Percentiles rank a stretch among this genome's conserved stretches.
phyloP scores from a whole-genome alignment of 2,113 vertebrate species.

The Typhlomys cinereus region DNA sequence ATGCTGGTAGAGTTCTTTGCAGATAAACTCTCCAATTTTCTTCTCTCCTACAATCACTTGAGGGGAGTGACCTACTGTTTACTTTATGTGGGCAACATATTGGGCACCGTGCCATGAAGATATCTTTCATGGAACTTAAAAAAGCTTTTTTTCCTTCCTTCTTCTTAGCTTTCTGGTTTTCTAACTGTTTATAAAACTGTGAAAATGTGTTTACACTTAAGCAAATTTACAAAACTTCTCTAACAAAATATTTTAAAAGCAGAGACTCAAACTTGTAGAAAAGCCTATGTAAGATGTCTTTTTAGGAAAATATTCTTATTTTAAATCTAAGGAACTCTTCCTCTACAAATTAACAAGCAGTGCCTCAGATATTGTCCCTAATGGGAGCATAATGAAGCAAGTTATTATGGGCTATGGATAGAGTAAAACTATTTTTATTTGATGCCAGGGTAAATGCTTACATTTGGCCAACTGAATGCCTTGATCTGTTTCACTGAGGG shows the following conservation, averaged over 20 bases:
- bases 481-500: background rate
- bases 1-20: background rate
- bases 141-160: background rate
- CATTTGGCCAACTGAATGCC: conserved; percentile 10
- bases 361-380: background rate
- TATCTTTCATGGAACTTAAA: background rate
- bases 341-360: background rate
- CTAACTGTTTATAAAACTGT: background rate
- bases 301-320: background rate
- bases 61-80: background rate
- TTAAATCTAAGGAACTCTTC: background rate
- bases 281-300: background rate
- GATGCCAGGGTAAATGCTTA: background rate
- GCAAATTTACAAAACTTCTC: background rate
- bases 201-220: background rate
- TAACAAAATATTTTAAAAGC: background rate
- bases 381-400: background rate
- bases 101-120: background rate
- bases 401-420: background rate
- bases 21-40: background rate
- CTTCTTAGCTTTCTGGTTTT: background rate
- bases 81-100: background rate
- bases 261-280: background rate
- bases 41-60: background rate
- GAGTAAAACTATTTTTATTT: conserved; percentile 27